These are phyloP conservation scores for Saturnia pavonia DNA, from an alignment of 2,888 invertebrate species.

Conservation along the genomic window DNA sequence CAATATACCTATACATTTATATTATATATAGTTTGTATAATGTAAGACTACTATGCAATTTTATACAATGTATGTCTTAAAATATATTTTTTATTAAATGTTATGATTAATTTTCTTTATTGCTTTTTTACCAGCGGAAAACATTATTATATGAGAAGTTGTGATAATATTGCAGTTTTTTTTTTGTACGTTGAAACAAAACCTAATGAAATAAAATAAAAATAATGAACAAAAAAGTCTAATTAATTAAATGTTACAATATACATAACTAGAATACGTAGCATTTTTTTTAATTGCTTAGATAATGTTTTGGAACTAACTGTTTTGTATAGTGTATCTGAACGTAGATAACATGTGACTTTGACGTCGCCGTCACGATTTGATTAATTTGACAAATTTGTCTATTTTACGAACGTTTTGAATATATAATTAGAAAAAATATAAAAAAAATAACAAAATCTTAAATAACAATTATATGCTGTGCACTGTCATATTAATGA, in stretches of 20 bases:
- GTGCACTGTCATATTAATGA: neutral
- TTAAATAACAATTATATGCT: neutral
- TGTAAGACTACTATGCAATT: neutral
- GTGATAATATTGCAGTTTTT: too few relatives aligned
- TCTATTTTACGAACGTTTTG: neutral
- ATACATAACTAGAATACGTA: neutral
- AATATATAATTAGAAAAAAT: neutral
- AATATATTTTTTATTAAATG: neutral
- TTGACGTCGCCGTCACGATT: constrained; percentile 19
- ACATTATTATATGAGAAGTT: too few relatives aligned
- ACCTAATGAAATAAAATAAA: neutral
- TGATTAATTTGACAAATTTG: neutral
- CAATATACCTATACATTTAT: constrained; percentile 18
- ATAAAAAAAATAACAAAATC: neutral
- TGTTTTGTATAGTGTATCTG: constrained; percentile 9
- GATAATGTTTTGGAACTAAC: neutral
- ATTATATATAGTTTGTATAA: neutral
- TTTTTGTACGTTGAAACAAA: too few relatives aligned
- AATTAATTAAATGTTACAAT: neutral
- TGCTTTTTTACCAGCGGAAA: too few relatives aligned
- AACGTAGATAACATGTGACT: constrained; percentile 28
- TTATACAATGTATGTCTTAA: neutral
- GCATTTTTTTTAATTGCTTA: neutral
- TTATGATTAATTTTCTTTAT: neutral
- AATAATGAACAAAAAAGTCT: neutral